phyloP scores from a whole-genome alignment of 35 echinoderm and acorn worm species.

The Strongylocentrotus purpuratus region DNA sequence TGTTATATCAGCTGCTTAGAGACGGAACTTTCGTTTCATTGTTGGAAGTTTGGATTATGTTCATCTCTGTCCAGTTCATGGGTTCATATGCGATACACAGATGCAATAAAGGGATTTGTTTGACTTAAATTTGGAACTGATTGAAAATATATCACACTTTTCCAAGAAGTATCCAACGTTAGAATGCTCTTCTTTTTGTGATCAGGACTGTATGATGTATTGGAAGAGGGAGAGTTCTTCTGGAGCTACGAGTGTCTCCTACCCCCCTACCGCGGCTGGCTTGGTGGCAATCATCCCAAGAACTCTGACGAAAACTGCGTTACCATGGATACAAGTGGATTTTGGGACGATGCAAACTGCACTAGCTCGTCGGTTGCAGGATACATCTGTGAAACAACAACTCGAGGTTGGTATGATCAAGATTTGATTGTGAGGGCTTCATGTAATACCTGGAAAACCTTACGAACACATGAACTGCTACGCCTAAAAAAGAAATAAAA shows the following conservation, averaged over 20 bases:
- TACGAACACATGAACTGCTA: too few relatives aligned
- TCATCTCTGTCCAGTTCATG: too few relatives aligned
- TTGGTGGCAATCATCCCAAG: constrained; percentile 4
- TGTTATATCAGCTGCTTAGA: too few relatives aligned
- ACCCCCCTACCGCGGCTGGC: constrained; percentile 57
- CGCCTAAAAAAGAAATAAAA: too few relatives aligned
- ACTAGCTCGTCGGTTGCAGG: background rate
- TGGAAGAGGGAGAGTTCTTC: background rate
- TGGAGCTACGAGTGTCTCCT: constrained; percentile 4
- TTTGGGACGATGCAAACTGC: constrained; percentile 58
- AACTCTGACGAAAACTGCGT: constrained; percentile 1
- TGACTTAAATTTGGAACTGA: background rate
- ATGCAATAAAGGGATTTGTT: too few relatives aligned
- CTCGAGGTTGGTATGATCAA: constrained; percentile 42
- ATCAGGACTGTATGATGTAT: background rate
- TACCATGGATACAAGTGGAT: constrained; percentile 24
- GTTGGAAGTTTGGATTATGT: too few relatives aligned
- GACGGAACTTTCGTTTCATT: too few relatives aligned
- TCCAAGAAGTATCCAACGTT: background rate
- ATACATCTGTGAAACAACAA: constrained; percentile 59
- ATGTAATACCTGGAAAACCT: too few relatives aligned
- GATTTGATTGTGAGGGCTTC: too few relatives aligned
- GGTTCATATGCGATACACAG: too few relatives aligned
- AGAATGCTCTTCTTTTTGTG: background rate
- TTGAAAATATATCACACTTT: background rate